A percentile compares a stretch with the other conserved stretches of the same genome.
Evolutionary conservation across 2,113 vertebrate species (phyloP).

Genomic region (Rhinoderma darwinii): DNA sequence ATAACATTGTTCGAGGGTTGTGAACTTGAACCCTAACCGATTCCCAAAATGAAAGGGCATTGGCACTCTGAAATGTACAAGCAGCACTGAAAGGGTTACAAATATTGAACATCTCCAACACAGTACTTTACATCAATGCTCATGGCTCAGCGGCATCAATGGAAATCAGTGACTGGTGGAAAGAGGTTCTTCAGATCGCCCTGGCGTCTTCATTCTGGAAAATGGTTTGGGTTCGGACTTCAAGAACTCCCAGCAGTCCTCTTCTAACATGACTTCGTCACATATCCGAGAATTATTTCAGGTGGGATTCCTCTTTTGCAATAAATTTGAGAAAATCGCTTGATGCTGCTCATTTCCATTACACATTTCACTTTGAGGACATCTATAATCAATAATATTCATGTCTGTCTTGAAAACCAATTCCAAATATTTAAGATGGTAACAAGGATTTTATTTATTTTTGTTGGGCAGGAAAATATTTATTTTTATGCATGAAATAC

Average conservation of each 20-base stretch:
- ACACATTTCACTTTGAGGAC: background rate
- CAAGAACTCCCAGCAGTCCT: background rate
- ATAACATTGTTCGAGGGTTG: background rate
- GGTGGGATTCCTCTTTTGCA: background rate
- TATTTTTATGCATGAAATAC: background rate
- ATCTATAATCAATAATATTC: background rate
- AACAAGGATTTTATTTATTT: background rate
- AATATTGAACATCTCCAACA: background rate
- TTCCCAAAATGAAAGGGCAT: too few species aligned
- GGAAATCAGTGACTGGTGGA: too few species aligned
- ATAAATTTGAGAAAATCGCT: background rate
- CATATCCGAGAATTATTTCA: background rate
- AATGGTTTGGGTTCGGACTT: background rate
- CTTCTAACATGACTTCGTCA: background rate
- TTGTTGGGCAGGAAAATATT: background rate
- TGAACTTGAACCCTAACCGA: background rate
- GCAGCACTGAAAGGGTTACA: too few species aligned
- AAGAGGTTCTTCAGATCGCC: background rate
- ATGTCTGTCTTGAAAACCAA: background rate
- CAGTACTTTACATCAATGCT: too few species aligned
- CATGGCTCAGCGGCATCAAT: background rate
- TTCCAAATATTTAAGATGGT: background rate
- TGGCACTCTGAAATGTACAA: background rate
- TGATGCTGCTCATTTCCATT: background rate
- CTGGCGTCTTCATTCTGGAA: background rate